Conservation (phyloP, 2,888 invertebrate genomes). For the Oscheius sp. region DNA sequence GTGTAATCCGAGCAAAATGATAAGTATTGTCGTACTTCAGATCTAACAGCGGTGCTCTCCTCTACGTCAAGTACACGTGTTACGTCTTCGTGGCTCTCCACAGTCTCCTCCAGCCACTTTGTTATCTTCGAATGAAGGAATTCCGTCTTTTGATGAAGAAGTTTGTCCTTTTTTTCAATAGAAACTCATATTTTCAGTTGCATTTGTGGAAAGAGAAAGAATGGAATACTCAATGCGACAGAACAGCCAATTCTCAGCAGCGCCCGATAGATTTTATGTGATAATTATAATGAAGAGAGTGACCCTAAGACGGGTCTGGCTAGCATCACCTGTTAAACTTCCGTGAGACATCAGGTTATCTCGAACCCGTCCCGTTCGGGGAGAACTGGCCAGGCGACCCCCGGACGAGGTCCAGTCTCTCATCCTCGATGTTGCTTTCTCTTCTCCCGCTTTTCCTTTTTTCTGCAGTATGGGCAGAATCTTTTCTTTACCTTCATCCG, state of each 20-base stretch:
- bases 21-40: not conserved
- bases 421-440: slow-evolving; percentile 14
- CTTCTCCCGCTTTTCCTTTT: slow-evolving; percentile 12
- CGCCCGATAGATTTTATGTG: slow-evolving; percentile 11
- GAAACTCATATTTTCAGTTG: not conserved
- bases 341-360: slow-evolving; percentile 13
- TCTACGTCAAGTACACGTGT: slow-evolving; percentile 51
- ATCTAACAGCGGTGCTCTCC: not conserved
- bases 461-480: slow-evolving; percentile 34
- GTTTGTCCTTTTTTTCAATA: slow-evolving; percentile 29
- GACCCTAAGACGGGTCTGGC: slow-evolving; percentile 1
- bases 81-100: slow-evolving; percentile 59
- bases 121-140: slow-evolving; percentile 64
- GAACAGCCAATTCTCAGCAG: slow-evolving; percentile 29
- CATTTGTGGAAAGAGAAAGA: slow-evolving; percentile 5
- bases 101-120: slow-evolving; percentile 63
- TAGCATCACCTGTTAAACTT: not conserved
- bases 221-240: not conserved
- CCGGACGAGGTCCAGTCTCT: too few relatives aligned
- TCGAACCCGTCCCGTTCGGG: slow-evolving; percentile 21
- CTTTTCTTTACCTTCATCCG: slow-evolving; percentile 53
- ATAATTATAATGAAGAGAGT: not conserved
- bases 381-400: slow-evolving; percentile 8
- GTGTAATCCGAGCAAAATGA: slow-evolving; percentile 32
- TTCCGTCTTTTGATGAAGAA: slow-evolving; percentile 56